Evolutionary conservation across 2,113 vertebrate genomes (phyloP), one percentile per base, ranked within the genome.

Genomic region (Leiothrix lutea): DNA sequence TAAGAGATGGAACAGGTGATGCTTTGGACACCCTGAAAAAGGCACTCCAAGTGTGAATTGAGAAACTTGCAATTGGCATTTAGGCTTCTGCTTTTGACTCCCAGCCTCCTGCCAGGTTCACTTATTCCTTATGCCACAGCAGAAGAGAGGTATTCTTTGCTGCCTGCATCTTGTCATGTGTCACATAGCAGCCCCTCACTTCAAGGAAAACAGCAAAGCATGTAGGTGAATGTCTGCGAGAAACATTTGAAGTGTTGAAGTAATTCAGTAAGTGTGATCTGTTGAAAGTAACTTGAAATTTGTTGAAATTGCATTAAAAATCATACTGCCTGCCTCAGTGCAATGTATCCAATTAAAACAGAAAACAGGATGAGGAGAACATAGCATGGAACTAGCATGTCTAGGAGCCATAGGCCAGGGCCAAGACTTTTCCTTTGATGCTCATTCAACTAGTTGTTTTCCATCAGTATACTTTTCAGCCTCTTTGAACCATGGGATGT

Each of bases 401-500:
- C 79, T 93, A 80, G 66, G 60, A 94, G 93, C 74, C 77, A 20
- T 3, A 86, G 71, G 44, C 64, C 29, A 64, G 87, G 67, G 87
- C 96, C 94, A 97, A 94, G 75, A 66, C 35, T 93, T 96, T 94
- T 93, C 66, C 92, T 96, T 95, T 96, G 96, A 97, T 95, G 90
- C 9, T 69, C 33, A 48, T 95, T 96, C 95, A 96, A 66, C 67
- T 92, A 11, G 33, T 96, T 93, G 81, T 92, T 95, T 95, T 91
- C 74, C 90, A 95, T 90, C 79, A 29, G 82, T 73, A 62, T 92
- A 31, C 67, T 94, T 96, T 93, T 80, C 94, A 94, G 79, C 48
- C 66, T 60, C 88, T 95, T 90, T 94, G 92, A 95, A 88, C 81
- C 17, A 8, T 16, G 79, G 78, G 84, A 73, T 85, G 69, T 94